phyloP scores from a whole-genome alignment of 2,113 vertebrate species.

The Dendropsophus ebraccatus region DNA sequence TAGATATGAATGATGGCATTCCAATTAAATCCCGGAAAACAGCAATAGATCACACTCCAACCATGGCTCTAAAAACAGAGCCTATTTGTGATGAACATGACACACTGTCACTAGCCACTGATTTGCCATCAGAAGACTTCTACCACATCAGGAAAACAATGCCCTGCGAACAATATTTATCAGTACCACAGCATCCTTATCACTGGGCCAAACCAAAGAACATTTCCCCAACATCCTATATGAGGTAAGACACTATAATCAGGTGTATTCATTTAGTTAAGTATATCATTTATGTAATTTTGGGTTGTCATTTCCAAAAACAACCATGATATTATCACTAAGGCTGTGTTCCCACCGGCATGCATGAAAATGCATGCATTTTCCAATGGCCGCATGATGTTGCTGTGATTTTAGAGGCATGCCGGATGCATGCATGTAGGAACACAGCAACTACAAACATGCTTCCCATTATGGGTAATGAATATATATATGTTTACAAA shows the following conservation, averaged over 20 bases:
- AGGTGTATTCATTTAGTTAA: not conserved
- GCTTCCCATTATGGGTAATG: not conserved
- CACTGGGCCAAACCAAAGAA: slow-evolving; percentile 92
- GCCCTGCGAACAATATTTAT: slow-evolving; percentile 90
- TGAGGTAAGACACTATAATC: slow-evolving; percentile 80
- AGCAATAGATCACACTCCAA: slow-evolving; percentile 77
- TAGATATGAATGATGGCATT: slow-evolving; percentile 89
- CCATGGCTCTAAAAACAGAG: slow-evolving; percentile 90
- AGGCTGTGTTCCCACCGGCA: too few relatives aligned
- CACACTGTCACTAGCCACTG: slow-evolving; percentile 72
- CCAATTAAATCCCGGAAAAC: slow-evolving; percentile 92
- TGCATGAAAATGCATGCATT: too few relatives aligned
- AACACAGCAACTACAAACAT: not conserved
- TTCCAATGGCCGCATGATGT: too few relatives aligned
- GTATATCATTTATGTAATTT: not conserved
- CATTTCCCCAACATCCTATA: slow-evolving; percentile 75
- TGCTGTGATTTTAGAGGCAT: too few relatives aligned
- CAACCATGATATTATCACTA: too few relatives aligned
- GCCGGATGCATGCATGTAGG: too few relatives aligned
- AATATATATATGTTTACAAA: not conserved
- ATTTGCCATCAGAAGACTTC: slow-evolving; percentile 84
- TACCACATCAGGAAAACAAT: slow-evolving; percentile 89
- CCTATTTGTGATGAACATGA: slow-evolving; percentile 81
- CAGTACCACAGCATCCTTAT: slow-evolving; percentile 89
- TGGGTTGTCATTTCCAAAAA: not conserved